Evolutionary conservation across 2,113 vertebrate species (phyloP).

Genomic region (Speoplatyrhinus poulsoni): DNA sequence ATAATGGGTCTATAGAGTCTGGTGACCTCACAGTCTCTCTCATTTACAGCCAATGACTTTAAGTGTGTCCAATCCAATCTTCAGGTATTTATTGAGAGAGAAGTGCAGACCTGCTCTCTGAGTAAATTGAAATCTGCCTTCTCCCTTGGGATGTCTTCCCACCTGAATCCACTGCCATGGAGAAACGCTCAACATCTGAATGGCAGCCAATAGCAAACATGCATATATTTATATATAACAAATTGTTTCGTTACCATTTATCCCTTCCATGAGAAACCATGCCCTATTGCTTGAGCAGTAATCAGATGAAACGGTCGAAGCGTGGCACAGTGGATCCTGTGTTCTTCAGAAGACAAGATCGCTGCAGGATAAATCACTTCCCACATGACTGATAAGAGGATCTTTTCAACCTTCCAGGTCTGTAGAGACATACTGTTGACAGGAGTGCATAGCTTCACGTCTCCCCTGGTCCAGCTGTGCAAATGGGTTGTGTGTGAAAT

Average conservation of each 20-base stretch:
- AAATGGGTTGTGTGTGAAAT: constrained; percentile 39
- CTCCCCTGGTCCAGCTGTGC: constrained; percentile 40
- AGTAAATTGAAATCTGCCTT: constrained; percentile 57
- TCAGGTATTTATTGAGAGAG: constrained; percentile 60
- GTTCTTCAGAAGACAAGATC: background rate
- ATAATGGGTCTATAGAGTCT: constrained; percentile 65
- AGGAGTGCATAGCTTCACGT: background rate
- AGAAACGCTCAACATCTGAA: background rate
- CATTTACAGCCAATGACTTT: constrained; percentile 70
- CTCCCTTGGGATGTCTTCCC: constrained; percentile 27
- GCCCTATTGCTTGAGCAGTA: background rate
- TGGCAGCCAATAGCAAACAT: background rate
- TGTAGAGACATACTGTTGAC: too few species aligned
- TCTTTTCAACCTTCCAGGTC: too few species aligned
- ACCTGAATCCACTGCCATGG: constrained; percentile 8
- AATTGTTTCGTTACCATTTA: constrained; percentile 1
- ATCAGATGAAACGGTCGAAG: background rate
- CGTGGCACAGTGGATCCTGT: background rate
- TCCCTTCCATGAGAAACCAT: background rate
- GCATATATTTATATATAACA: constrained; percentile 11
- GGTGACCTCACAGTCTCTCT: constrained; percentile 66
- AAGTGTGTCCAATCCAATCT: constrained; percentile 68
- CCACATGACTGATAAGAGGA: constrained; percentile 20
- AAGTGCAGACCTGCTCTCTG: constrained; percentile 50
- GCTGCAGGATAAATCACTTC: constrained; percentile 10